Evolutionary conservation across 2,113 vertebrate genomes (phyloP).

Genomic region (Anoplopoma fimbria): DNA sequence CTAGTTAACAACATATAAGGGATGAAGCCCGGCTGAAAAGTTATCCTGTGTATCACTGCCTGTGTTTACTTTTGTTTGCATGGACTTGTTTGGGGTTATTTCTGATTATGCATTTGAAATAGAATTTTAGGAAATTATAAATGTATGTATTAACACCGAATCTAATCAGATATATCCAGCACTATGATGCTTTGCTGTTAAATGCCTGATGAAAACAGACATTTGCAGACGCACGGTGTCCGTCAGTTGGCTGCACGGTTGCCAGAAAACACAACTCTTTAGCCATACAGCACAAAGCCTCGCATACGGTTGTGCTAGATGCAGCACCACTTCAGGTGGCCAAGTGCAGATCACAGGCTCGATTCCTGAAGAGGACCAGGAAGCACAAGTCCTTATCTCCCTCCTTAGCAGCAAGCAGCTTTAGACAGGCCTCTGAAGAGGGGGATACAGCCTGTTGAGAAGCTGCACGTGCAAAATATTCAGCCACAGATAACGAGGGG

Average conservation of each 20-base stretch:
- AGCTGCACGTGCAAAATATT: slow-evolving; percentile 57
- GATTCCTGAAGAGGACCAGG: slow-evolving; percentile 43
- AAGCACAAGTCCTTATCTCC: slow-evolving; percentile 65
- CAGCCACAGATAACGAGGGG: slow-evolving; percentile 53
- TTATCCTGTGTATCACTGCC: not conserved
- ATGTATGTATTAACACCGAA: not conserved
- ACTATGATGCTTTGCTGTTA: not conserved
- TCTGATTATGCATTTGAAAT: not conserved
- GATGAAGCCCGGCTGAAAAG: not conserved
- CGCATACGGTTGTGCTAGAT: not conserved
- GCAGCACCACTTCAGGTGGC: slow-evolving; percentile 44
- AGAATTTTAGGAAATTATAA: not conserved
- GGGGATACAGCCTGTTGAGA: slow-evolving; percentile 51
- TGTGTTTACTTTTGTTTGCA: not conserved
- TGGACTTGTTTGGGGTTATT: not conserved
- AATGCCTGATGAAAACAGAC: not conserved
- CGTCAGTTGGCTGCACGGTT: not conserved
- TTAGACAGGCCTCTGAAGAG: slow-evolving; percentile 52
- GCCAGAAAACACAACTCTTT: slow-evolving; percentile 11
- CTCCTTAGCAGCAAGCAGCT: slow-evolving; percentile 70
- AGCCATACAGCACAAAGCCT: slow-evolving; percentile 9
- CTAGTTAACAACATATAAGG: not conserved
- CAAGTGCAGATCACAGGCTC: slow-evolving; percentile 56
- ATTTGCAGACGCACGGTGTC: not conserved
- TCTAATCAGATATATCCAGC: not conserved